Conservation (phyloP, 2,888 invertebrate genomes). For the Hofmannophila pseudospretella region DNA sequence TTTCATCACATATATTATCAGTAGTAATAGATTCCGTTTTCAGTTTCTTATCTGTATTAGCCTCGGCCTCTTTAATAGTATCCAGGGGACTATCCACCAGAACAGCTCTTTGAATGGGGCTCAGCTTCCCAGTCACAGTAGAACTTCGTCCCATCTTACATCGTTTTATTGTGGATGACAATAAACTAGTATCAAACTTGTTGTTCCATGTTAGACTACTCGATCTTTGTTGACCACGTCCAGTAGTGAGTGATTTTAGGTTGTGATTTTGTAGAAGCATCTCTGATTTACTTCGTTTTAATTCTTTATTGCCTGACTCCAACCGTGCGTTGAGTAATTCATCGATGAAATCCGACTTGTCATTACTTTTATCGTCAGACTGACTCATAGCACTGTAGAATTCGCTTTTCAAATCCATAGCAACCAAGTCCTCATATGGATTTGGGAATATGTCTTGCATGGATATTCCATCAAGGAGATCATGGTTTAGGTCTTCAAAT, state of each 20-base stretch:
- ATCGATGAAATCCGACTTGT: constrained; percentile 75
- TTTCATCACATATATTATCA: constrained; percentile 49
- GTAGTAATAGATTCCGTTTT: constrained; percentile 46
- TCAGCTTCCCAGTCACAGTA: constrained; percentile 61
- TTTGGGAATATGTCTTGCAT: constrained; percentile 91
- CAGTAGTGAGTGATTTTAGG: constrained; percentile 68
- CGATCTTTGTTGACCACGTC: constrained; percentile 80
- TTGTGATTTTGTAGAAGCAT: constrained; percentile 73
- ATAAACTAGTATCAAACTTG: constrained; percentile 80
- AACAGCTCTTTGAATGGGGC: constrained; percentile 54
- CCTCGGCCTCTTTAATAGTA: constrained; percentile 51
- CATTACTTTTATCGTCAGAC: constrained; percentile 60
- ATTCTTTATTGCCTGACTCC: constrained; percentile 73
- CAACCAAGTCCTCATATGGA: constrained; percentile 81
- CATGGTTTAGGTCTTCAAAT: constrained; percentile 90
- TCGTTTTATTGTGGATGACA: constrained; percentile 81
- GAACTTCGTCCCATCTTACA: constrained; percentile 79
- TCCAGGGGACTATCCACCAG: constrained; percentile 50
- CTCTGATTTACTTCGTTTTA: constrained; percentile 82
- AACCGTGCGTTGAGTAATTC: constrained; percentile 73
- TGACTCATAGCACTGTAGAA: constrained; percentile 69
- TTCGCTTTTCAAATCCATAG: constrained; percentile 81
- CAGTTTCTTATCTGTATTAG: constrained; percentile 47
- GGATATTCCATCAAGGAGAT: constrained; percentile 88
- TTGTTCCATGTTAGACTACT: constrained; percentile 84